Evolutionary conservation across 2,888 invertebrate species (phyloP), one percentile per base, ranked within the genome.

Genomic region (Meta bourneti): DNA sequence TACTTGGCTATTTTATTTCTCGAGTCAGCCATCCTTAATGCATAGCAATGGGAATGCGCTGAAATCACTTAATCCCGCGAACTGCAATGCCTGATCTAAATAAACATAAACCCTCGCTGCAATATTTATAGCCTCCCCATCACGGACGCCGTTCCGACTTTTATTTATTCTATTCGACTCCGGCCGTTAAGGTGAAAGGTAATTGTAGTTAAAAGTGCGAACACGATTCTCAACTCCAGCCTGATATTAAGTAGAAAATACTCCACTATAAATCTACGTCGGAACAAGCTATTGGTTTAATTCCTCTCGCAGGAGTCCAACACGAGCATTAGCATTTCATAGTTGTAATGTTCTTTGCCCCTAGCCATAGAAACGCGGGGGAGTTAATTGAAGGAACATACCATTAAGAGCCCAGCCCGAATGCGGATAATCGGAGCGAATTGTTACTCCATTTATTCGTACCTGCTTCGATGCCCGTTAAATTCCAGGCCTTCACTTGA

Each of bases 371-470:
- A 54, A 81, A 88, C 52, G 88, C 54, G 49, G 61, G 49, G 88
- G 74, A 88, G 74, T 88, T 88, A 88, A 88, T 88, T 88, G 88
- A 88, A 88, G 88, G 88, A 88, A 88, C 81, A 88, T 88, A 88
- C 74, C 88, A 88, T 88, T 88, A 88, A 74, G 74, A 81, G 72
- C 19, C 51, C 51, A 49, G 61, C 61, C 71, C 70, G 85, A 78
- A 70, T 78, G 79, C 54, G 79, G 70, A 87, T 87, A 87, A 87
- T 87, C 87, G 79, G 87, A 16, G 52, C 74, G 88, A 88, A 88
- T 88, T 88, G 88, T 88, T 80, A 81, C 80, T 88, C 80, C 88
- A 88, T 88, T 88, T 81, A 88, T 88, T 88, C 71, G 75, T 70
- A 54, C 71, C 71, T 54, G 87, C 79, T 79, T 87, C 87, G 70